Conservation (phyloP, 2,888 invertebrate genomes). For the Drosophila nr. perissopoda region DNA sequence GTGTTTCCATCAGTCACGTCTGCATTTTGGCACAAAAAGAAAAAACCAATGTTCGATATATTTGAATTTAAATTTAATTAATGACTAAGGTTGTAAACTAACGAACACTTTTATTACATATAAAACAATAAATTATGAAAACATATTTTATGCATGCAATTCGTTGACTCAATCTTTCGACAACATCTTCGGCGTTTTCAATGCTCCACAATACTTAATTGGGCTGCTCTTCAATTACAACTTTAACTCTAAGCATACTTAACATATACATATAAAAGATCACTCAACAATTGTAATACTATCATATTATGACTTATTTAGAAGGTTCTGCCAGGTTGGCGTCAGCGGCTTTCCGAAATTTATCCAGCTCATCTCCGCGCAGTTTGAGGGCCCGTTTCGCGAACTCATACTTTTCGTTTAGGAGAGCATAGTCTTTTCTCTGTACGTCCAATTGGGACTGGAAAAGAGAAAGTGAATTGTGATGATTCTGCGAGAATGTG, state of each 20-base stretch:
- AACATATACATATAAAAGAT: slow-evolving; percentile 21
- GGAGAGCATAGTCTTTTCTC: slow-evolving; percentile 31
- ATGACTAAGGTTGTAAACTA: neutral
- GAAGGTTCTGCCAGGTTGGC: slow-evolving; percentile 1
- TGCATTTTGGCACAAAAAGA: neutral
- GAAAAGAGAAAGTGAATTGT: neutral
- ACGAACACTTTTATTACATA: neutral
- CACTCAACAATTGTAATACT: slow-evolving; percentile 37
- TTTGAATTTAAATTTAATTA: slow-evolving; percentile 2
- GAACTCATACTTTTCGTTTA: slow-evolving; percentile 46
- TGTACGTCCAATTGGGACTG: slow-evolving; percentile 40
- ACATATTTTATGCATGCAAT: neutral
- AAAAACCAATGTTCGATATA: neutral
- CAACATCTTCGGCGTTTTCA: neutral
- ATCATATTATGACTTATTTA: slow-evolving; percentile 29
- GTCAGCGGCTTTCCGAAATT: slow-evolving; percentile 23
- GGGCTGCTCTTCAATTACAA: neutral
- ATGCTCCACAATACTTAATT: neutral
- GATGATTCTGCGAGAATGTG: neutral
- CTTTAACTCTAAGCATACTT: slow-evolving; percentile 3
- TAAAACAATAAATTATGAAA: neutral
- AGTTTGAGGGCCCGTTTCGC: slow-evolving; percentile 51
- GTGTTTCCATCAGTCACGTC: neutral
- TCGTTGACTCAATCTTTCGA: neutral
- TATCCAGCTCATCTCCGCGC: slow-evolving; percentile 43